A percentile compares a stretch with the other conserved stretches of the same genome.
Conservation (phyloP, 2,888 invertebrate genomes). For the Eucera pruinosa region DNA sequence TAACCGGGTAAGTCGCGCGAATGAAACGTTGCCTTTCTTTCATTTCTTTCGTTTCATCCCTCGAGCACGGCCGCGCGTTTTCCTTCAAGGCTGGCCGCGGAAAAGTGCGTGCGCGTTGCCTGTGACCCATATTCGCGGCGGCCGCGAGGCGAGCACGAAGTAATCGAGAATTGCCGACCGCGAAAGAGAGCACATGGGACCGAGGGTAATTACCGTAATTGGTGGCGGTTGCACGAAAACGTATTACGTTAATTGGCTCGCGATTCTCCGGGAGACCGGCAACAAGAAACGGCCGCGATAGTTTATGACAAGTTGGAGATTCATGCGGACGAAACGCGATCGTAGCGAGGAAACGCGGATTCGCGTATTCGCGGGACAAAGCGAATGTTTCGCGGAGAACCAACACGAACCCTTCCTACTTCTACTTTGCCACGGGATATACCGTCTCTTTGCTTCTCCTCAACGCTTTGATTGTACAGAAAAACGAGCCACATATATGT, state of each 20-base stretch:
- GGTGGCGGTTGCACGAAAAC: not conserved
- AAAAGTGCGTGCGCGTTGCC: constrained; percentile 6
- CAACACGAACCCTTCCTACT: constrained; percentile 29
- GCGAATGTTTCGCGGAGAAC: constrained; percentile 10
- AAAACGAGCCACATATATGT: constrained; percentile 19
- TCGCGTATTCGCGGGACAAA: not conserved
- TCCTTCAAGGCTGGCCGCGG: not conserved
- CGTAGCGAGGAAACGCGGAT: not conserved
- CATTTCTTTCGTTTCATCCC: not conserved
- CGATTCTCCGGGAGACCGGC: not conserved
- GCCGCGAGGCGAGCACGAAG: constrained; percentile 21
- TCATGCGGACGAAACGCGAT: constrained; percentile 67
- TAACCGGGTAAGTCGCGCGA: not conserved
- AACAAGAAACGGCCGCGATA: not conserved
- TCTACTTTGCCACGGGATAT: constrained; percentile 25
- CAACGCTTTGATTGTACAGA: constrained; percentile 63
- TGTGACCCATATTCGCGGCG: constrained; percentile 6
- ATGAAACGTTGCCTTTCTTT: constrained; percentile 3
- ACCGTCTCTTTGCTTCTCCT: constrained; percentile 49
- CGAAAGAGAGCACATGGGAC: not conserved
- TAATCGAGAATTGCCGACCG: not conserved
- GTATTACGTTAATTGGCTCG: not conserved
- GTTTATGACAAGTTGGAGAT: constrained; percentile 37
- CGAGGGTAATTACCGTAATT: not conserved
- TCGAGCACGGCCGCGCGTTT: not conserved